A percentile compares a stretch with the other conserved stretches of the same genome.
phyloP scores from a whole-genome alignment of 2,888 invertebrate genomes.

The Thalpophila matura region DNA sequence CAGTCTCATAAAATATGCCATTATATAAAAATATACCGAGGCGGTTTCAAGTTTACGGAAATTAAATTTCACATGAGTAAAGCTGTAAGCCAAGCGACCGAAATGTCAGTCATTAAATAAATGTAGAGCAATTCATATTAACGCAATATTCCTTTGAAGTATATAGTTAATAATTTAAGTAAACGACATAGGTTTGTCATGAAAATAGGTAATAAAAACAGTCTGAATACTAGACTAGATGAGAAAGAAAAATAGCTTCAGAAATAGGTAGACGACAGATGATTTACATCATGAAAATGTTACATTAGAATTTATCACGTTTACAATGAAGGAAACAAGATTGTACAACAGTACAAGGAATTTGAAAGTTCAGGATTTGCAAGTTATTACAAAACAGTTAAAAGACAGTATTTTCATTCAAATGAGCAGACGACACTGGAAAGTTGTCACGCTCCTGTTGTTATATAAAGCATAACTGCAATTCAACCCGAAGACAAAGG shows the following conservation, averaged over 20 bases:
- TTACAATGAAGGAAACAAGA: conserved; percentile 37
- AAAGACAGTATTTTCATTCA: conserved; percentile 70
- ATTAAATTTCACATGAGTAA: conserved; percentile 48
- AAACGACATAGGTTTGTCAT: conserved; percentile 37
- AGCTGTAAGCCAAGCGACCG: conserved; percentile 36
- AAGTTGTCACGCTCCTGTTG: conserved; percentile 86
- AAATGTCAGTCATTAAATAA: conserved; percentile 54
- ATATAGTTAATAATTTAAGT: conserved; percentile 45
- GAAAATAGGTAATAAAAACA: conserved; percentile 34
- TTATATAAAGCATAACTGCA: conserved; percentile 88
- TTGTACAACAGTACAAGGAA: conserved; percentile 52
- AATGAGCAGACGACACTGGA: conserved; percentile 78
- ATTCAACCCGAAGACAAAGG: conserved; percentile 85
- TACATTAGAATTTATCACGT: conserved; percentile 21
- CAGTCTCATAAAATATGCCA: conserved; percentile 36
- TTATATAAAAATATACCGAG: conserved; percentile 38
- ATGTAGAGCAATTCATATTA: conserved; percentile 48
- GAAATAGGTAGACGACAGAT: conserved; percentile 27
- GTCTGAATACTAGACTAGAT: conserved; percentile 32
- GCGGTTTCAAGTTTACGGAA: conserved; percentile 49
- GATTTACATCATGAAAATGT: conserved; percentile 26
- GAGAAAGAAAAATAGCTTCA: conserved; percentile 16
- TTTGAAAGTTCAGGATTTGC: conserved; percentile 72
- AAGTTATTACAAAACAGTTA: conserved; percentile 70
- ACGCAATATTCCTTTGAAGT: conserved; percentile 50